Evolutionary conservation across 2,888 invertebrate species (phyloP), one percentile per base, ranked within the genome.

Genomic region (Leptinotarsa tumamoca): DNA sequence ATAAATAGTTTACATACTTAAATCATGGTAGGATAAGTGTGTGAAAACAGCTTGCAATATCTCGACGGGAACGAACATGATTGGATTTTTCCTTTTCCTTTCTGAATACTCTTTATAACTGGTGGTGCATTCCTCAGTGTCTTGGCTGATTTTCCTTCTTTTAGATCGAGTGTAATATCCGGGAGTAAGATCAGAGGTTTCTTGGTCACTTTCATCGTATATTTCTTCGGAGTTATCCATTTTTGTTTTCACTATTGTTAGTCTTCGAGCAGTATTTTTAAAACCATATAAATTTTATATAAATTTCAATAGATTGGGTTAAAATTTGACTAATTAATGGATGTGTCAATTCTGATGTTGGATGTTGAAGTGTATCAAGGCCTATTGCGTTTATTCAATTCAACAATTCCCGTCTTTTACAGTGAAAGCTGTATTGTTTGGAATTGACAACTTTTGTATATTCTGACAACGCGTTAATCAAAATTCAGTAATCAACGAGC

Each of bases 21-120:
- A 80, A 80, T 86, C 86, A 23, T 86, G 83, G 72, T 83, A 85
- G 2, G 85, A 79, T 27, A 87, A 71, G 74, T 82, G 83, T 61
- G 80, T 82, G 73, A 87, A 84, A 52, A 87, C 83, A 52, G 82
- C 82, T 58, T 83, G 82, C 5, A 87, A 67, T 17, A 87, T 80
- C 75, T 87, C 87, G 4, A 83, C 83, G 4, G 87, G 87, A 51
- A 87, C 77, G 43, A 78, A 77, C 82, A 84, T 83, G 51, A 87
- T 84, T 0, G 85, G 85, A 71, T 82, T 84, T 82, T 87, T 83
- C 79, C 82, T 80, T 76, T 81, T 81, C 54, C 78, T 77, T 52
- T 78, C 73, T 43, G 68, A 56, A 18, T 67, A 67, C 61, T 74
- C 76, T 58, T 14, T 73, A 33, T 21, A 63, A 66, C 75, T 69